These are phyloP conservation scores for Oryzias celebensis DNA, from an alignment of 2,113 vertebrate species.

Conservation along the genomic window DNA sequence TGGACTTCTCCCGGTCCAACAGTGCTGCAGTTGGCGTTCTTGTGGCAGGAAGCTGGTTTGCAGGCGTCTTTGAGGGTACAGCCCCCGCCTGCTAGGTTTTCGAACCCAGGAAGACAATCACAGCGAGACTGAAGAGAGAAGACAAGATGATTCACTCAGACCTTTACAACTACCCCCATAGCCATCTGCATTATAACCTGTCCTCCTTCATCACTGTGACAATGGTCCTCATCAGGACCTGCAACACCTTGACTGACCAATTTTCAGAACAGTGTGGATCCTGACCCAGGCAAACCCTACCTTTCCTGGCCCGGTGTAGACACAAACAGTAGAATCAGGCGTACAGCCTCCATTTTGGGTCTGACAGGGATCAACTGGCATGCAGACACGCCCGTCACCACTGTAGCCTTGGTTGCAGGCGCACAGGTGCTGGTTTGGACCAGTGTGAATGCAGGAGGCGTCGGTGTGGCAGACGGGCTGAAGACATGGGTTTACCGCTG, in stretches of 20 bases:
- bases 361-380: constrained; percentile 87
- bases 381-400: constrained; percentile 86
- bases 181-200: background rate
- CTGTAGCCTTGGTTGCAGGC: constrained; percentile 81
- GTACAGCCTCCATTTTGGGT: constrained; percentile 76
- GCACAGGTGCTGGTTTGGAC: constrained; percentile 84
- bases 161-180: no score
- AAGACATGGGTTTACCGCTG: constrained; percentile 89
- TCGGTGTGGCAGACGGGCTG: constrained; percentile 76
- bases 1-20: constrained; percentile 70
- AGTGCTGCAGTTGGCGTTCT: constrained; percentile 82
- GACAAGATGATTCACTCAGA: no score
- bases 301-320: constrained; percentile 86
- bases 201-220: background rate
- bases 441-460: constrained; percentile 80
- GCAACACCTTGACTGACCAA: background rate
- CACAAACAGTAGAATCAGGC: constrained; percentile 75
- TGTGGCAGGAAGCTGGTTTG: constrained; percentile 80
- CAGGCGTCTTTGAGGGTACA: constrained; percentile 83
- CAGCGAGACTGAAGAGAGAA: constrained; percentile 85
- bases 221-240: background rate
- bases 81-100: constrained; percentile 65
- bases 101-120: constrained; percentile 85
- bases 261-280: background rate
- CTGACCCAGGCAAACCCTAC: constrained; percentile 60